Evolutionary conservation across 2,888 invertebrate species (phyloP).

Genomic region (Cyclophora albipunctata): DNA sequence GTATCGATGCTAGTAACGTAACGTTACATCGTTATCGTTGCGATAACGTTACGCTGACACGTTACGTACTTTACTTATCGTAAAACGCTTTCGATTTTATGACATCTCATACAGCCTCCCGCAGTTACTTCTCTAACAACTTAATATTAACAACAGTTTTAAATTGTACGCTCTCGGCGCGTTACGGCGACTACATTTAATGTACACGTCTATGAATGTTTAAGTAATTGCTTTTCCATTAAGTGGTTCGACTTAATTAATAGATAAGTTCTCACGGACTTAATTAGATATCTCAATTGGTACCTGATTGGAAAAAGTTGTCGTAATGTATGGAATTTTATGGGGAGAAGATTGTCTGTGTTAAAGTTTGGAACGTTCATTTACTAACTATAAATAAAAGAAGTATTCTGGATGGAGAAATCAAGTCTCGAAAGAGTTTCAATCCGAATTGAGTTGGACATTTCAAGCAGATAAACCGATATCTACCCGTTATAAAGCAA

Average conservation of each 20-base stretch:
- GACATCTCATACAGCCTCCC: constrained; percentile 25
- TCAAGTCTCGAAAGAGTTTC: constrained; percentile 45
- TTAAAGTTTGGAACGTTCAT: constrained; percentile 1
- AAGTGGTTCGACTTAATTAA: constrained; percentile 39
- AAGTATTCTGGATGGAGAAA: constrained; percentile 7
- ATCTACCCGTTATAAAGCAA: constrained; percentile 67
- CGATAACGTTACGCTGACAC: constrained; percentile 32
- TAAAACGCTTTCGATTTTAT: constrained; percentile 51
- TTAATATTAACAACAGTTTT: constrained; percentile 29
- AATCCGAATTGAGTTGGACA: constrained; percentile 68
- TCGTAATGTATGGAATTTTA: constrained; percentile 24
- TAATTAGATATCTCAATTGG: constrained; percentile 29
- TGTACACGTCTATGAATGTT: constrained; percentile 40
- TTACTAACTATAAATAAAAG: no score
- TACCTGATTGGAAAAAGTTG: constrained; percentile 29
- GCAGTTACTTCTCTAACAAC: constrained; percentile 25
- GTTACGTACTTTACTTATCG: constrained; percentile 48
- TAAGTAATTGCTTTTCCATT: constrained; percentile 43
- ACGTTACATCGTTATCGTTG: constrained; percentile 45
- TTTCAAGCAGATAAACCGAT: constrained; percentile 69
- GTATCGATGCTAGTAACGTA: constrained; percentile 46
- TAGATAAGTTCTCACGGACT: constrained; percentile 21
- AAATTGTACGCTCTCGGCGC: constrained; percentile 37
- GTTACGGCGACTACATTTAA: constrained; percentile 42
- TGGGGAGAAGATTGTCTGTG: constrained; percentile 24